A percentile compares a stretch with the other conserved stretches of the same genome.
Evolutionary conservation across 1,140 invertebrate genomes (phyloP).

Genomic region (Caenorhabditis tropicalis): DNA sequence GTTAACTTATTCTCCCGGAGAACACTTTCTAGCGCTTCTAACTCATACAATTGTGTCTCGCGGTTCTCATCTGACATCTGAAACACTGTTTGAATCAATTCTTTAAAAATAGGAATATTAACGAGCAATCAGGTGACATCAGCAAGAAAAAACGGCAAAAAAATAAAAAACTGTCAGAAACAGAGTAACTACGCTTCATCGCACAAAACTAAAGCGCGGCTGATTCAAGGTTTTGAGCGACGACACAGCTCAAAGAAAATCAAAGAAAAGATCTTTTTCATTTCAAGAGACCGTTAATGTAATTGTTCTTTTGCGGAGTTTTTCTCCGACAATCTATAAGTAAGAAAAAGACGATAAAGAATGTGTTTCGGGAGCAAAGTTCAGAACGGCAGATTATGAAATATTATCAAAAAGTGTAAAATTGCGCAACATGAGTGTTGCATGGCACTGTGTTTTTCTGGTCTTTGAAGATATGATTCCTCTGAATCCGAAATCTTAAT

Average conservation of each 20-base stretch:
- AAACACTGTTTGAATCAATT: neutral
- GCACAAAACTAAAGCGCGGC: neutral
- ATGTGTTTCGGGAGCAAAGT: no score
- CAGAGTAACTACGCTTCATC: neutral
- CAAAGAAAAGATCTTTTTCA: no score
- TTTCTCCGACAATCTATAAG: no score
- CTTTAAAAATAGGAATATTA: neutral
- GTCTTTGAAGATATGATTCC: no score
- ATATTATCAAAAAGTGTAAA: neutral
- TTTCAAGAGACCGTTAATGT: no score
- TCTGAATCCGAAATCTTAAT: no score
- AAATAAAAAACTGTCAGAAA: neutral
- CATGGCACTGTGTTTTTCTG: no score
- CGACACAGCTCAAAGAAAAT: no score
- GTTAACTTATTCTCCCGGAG: constrained; percentile 9
- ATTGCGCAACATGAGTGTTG: neutral
- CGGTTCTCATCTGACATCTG: constrained; percentile 12
- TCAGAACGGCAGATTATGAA: constrained; percentile 1
- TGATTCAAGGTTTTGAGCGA: neutral
- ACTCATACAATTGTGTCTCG: constrained; percentile 5
- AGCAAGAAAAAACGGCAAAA: neutral
- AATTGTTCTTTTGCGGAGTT: no score
- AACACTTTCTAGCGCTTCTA: constrained; percentile 33
- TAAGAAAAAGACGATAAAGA: no score
- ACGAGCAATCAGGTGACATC: neutral